These are phyloP conservation scores for Monodelphis domestica DNA, from an alignment of 2,797 vertebrate genomes.

Conservation along the genomic window DNA sequence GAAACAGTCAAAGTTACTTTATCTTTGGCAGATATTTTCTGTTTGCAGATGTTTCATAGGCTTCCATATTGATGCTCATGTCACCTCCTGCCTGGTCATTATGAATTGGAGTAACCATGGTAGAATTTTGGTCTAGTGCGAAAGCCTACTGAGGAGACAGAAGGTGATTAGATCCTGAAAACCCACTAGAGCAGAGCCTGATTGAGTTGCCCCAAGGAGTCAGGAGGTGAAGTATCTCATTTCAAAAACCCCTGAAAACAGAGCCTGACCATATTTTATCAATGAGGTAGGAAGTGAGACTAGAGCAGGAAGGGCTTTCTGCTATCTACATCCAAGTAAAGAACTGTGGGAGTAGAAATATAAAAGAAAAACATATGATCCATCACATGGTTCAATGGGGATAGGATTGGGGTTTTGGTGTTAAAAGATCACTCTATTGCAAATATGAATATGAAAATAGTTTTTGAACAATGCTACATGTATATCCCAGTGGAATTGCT, in stretches of 20 bases:
- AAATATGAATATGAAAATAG: too few relatives aligned
- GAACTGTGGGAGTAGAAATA: too few relatives aligned
- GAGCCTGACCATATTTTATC: background rate
- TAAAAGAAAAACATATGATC: too few relatives aligned
- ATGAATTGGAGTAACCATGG: background rate
- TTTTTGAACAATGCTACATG: too few relatives aligned
- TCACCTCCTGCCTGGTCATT: background rate
- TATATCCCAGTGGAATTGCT: too few relatives aligned
- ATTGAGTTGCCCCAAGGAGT: background rate
- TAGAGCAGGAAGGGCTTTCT: background rate
- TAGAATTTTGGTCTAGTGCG: background rate
- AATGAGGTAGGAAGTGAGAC: background rate
- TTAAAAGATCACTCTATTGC: too few relatives aligned
- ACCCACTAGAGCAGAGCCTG: background rate
- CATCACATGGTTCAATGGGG: too few relatives aligned
- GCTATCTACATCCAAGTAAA: too few relatives aligned
- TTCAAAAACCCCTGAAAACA: background rate
- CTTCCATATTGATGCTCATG: background rate
- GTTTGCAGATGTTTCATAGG: background rate
- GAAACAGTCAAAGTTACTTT: background rate
- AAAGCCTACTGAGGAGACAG: background rate
- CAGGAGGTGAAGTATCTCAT: too few relatives aligned
- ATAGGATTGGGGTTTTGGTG: too few relatives aligned
- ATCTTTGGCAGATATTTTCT: background rate
- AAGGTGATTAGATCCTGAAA: background rate